phyloP scores from a whole-genome alignment of 2,113 vertebrate species.

The Tichodroma muraria region DNA sequence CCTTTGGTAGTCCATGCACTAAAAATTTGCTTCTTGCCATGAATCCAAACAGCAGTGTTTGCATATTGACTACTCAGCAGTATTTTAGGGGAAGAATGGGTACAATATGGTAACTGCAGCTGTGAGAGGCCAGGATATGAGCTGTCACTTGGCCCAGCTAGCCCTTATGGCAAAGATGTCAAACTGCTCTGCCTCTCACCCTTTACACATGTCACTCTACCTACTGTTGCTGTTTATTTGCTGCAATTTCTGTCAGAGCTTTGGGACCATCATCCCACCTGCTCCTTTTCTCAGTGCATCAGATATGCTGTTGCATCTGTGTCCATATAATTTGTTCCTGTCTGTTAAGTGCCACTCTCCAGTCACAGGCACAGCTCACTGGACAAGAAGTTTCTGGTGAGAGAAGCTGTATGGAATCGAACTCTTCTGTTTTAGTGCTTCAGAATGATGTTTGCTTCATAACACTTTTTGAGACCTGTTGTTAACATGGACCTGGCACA shows the following conservation, averaged over 20 bases:
- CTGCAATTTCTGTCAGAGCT: conserved; percentile 23
- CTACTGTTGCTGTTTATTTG: conserved; percentile 18
- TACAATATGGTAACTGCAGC: conserved; percentile 33
- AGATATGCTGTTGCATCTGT: conserved; percentile 32
- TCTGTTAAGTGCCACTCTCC: background rate
- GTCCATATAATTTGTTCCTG: conserved; percentile 42
- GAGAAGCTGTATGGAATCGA: conserved; percentile 16
- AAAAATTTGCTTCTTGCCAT: background rate
- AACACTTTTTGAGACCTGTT: background rate
- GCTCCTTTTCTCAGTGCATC: conserved; percentile 35
- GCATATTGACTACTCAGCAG: conserved; percentile 19
- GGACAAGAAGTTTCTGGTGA: conserved; percentile 18
- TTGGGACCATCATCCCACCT: conserved; percentile 44
- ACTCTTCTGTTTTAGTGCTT: background rate
- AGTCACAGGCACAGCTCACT: background rate
- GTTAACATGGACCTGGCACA: background rate
- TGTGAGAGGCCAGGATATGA: conserved; percentile 4
- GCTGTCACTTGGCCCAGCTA: conserved; percentile 20
- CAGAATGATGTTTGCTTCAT: background rate
- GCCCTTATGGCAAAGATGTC: conserved; percentile 47
- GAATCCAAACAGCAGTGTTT: background rate
- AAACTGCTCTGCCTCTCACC: conserved; percentile 2
- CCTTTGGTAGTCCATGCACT: rapidly evolving
- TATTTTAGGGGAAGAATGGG: conserved; percentile 1
- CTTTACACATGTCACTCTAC: conserved; percentile 37